These are phyloP conservation scores for Himalopsyche anomala DNA, from an alignment of 2,888 invertebrate genomes.

Conservation along the genomic window DNA sequence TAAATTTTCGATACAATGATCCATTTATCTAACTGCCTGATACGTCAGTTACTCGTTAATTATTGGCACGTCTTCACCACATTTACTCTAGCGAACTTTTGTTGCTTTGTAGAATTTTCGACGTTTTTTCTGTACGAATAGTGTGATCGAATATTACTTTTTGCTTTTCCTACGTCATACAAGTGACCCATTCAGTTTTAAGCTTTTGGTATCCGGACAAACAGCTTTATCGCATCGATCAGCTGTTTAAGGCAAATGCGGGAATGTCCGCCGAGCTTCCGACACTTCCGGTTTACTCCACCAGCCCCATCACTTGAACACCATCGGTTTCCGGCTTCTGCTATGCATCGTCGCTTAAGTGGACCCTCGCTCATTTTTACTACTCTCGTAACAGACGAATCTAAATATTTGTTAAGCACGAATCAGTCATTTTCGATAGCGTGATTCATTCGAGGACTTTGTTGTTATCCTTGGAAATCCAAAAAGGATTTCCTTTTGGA, in stretches of 20 bases:
- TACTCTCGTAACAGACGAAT: neutral
- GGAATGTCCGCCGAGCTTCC: slow-evolving; percentile 25
- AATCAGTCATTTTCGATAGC: slow-evolving; percentile 25
- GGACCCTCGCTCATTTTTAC: neutral
- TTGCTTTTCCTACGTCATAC: neutral
- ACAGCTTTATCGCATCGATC: slow-evolving; percentile 33
- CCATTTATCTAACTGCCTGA: too few relatives aligned
- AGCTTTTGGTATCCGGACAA: neutral
- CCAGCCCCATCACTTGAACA: neutral
- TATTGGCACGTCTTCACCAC: too few relatives aligned
- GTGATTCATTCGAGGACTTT: neutral
- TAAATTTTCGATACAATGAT: too few relatives aligned
- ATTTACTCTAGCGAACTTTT: too few relatives aligned
- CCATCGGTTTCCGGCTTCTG: slow-evolving; percentile 1
- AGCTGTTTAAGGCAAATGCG: slow-evolving; percentile 10
- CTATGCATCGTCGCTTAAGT: neutral
- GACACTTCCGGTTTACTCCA: neutral
- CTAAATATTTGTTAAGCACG: slow-evolving; percentile 23
- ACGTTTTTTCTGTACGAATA: too few relatives aligned
- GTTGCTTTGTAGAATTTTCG: too few relatives aligned
- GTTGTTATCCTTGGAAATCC: neutral
- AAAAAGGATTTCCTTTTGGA: neutral
- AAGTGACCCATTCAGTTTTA: neutral
- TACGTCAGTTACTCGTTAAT: too few relatives aligned
- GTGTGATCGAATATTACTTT: neutral